Conservation (phyloP, 2,888 invertebrate genomes). For the Callyntrura guangdongensis region DNA sequence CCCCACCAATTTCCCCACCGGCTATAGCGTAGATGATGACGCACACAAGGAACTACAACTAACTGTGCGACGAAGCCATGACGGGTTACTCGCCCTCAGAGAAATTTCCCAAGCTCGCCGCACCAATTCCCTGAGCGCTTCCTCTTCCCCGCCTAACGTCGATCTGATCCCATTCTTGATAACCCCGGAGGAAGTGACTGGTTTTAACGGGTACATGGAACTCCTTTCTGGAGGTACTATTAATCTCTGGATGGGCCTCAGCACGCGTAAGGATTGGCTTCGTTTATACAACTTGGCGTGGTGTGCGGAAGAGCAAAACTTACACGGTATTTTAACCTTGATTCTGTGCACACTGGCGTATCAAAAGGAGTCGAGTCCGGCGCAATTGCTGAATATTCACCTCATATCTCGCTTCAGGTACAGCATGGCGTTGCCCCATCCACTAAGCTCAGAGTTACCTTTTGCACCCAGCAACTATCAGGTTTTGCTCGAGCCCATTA, state of each 20-base stretch:
- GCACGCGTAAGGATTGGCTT: background rate
- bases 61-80: background rate
- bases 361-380: background rate
- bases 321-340: background rate
- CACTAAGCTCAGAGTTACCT: background rate
- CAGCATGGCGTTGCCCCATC: background rate
- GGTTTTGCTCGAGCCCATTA: background rate
- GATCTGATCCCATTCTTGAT: background rate
- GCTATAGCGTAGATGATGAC: background rate
- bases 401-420: background rate
- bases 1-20: background rate
- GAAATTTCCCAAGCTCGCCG: background rate
- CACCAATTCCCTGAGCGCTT: background rate
- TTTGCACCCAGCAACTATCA: background rate
- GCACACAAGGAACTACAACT: background rate
- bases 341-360: background rate
- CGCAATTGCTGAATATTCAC: slow-evolving; percentile 2
- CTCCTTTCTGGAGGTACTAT: background rate
- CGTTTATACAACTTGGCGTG: background rate
- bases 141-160: background rate
- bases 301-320: background rate
- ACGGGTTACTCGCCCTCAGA: background rate
- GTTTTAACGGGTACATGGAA: background rate
- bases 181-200: background rate
- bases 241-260: background rate